Evolutionary conservation across 2,888 invertebrate species (phyloP).

Genomic region (Mythimna loreyi): DNA sequence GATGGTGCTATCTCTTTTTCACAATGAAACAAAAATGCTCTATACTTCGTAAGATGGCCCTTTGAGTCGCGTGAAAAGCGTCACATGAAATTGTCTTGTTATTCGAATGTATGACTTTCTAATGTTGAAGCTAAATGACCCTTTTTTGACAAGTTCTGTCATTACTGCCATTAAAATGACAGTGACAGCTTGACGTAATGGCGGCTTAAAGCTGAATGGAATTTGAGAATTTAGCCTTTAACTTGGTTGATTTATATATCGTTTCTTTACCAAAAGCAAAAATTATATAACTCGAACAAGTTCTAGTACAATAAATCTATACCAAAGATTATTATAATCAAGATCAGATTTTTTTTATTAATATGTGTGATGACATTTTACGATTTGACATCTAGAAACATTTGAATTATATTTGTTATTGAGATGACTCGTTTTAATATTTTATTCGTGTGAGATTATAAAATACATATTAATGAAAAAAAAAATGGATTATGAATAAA

Average conservation of each 20-base stretch:
- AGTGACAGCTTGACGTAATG: neutral
- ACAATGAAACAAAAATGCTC: neutral
- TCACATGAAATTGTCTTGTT: neutral
- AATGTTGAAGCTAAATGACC: neutral
- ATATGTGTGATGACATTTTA: neutral
- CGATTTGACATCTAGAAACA: neutral
- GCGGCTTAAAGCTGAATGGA: slow-evolving; percentile 7
- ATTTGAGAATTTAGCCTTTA: slow-evolving; percentile 28
- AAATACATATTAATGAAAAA: neutral
- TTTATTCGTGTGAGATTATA: neutral
- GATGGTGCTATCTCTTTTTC: neutral
- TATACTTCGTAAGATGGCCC: neutral
- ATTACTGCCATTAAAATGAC: neutral
- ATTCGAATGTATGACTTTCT: neutral
- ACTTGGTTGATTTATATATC: slow-evolving; percentile 45
- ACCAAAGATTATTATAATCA: slow-evolving; percentile 5
- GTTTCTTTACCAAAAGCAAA: neutral
- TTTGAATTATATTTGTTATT: neutral
- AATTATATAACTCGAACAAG: neutral
- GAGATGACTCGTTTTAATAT: neutral
- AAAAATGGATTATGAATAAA: neutral
- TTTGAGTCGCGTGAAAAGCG: neutral
- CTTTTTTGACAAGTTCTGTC: neutral
- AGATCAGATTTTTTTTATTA: neutral
- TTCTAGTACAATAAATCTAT: neutral